A percentile compares a stretch with the other conserved stretches of the same genome.
phyloP scores from a whole-genome alignment of 1,140 invertebrate genomes.

The Latrodectus geometricus region DNA sequence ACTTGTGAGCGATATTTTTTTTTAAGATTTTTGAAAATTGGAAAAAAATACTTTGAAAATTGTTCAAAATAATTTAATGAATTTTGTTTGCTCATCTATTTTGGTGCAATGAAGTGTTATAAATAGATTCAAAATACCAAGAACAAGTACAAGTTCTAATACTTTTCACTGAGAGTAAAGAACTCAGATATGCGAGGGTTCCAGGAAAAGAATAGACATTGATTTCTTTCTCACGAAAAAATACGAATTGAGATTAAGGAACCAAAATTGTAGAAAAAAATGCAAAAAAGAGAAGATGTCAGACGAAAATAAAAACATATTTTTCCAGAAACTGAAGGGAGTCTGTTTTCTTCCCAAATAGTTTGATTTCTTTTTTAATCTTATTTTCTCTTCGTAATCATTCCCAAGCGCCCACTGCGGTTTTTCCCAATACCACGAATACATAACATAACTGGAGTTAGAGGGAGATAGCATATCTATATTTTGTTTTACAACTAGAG shows the following conservation, averaged over 20 bases:
- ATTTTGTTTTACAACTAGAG: no score
- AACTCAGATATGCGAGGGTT: slow-evolving; percentile 11
- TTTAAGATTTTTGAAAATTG: no score
- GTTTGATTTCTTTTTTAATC: slow-evolving; percentile 26
- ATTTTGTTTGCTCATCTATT: no score
- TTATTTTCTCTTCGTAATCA: slow-evolving; percentile 47
- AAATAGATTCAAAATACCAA: no score
- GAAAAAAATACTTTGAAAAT: no score
- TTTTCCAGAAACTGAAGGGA: slow-evolving; percentile 36
- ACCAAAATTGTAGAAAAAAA: slow-evolving; percentile 1
- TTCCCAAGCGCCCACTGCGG: slow-evolving; percentile 37
- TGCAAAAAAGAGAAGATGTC: slow-evolving; percentile 16
- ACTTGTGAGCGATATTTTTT: no score
- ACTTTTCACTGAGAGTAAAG: not conserved
- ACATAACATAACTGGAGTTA: slow-evolving; percentile 1
- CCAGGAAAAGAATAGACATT: slow-evolving; percentile 5
- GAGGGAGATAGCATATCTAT: no score
- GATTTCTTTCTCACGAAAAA: slow-evolving; percentile 48
- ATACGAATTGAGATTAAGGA: slow-evolving; percentile 50
- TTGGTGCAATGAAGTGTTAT: no score
- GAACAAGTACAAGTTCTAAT: no score
- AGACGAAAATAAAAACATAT: slow-evolving; percentile 37
- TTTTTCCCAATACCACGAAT: slow-evolving; percentile 39
- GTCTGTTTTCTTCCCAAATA: slow-evolving; percentile 22
- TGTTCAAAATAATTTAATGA: no score